These are phyloP conservation scores for Piaya cayana DNA, from an alignment of 2,113 vertebrate species.

Conservation along the genomic window DNA sequence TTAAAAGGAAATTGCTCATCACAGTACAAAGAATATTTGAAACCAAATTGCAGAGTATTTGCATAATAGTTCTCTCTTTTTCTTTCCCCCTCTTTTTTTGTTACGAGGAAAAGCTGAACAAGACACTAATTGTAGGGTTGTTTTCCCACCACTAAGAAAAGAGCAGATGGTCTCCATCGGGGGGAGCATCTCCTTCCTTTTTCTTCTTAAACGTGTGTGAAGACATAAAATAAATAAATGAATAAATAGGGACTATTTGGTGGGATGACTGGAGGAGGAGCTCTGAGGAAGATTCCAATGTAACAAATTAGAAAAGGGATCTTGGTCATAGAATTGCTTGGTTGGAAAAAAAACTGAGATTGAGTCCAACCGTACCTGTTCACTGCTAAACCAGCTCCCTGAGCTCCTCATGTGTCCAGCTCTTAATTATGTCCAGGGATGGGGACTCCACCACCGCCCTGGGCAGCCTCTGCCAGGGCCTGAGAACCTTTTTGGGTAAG, in stretches of 20 bases:
- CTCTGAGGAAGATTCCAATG: not conserved
- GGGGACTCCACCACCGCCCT: no score
- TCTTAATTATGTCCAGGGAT: no score
- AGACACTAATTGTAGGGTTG: slow-evolving; percentile 78
- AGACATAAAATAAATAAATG: slow-evolving; percentile 45
- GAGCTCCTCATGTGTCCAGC: no score
- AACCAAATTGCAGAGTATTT: slow-evolving; percentile 82
- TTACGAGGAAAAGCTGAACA: slow-evolving; percentile 71
- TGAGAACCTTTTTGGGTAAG: no score
- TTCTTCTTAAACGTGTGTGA: slow-evolving; percentile 13
- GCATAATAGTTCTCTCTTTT: slow-evolving; percentile 77
- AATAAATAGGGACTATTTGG: slow-evolving; percentile 29
- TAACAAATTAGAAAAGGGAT: slow-evolving; percentile 25
- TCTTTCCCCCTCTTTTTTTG: not conserved
- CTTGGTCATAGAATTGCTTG: not conserved
- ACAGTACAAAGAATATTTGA: slow-evolving; percentile 79
- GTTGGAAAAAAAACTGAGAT: no score
- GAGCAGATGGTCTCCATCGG: slow-evolving; percentile 74
- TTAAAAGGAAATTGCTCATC: slow-evolving; percentile 81
- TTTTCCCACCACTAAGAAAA: slow-evolving; percentile 66
- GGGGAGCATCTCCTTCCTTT: not conserved
- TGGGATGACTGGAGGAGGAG: slow-evolving; percentile 5
- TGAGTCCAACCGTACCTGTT: no score
- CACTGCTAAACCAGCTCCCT: no score
- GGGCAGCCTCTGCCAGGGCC: no score